phyloP scores from a whole-genome alignment of 2,113 vertebrate species.

The Aptenodytes forsteri region DNA sequence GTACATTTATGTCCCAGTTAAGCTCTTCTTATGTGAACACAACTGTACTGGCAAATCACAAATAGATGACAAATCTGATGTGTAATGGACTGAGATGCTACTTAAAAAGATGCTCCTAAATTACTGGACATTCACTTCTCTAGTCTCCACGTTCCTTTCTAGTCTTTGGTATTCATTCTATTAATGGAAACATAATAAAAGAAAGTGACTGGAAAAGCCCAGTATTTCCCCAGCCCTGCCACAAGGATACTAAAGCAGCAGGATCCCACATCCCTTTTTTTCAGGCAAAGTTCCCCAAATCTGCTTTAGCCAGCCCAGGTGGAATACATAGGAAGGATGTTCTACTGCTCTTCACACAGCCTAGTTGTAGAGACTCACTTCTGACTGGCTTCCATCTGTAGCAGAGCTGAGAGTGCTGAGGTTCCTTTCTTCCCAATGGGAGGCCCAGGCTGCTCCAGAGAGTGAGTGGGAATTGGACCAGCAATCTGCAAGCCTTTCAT shows the following conservation, averaged over 20 bases:
- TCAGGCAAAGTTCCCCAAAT: not conserved
- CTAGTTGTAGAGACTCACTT: conserved; percentile 80
- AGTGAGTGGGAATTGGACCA: conserved; percentile 80
- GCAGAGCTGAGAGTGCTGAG: conserved; percentile 88
- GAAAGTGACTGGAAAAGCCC: not conserved
- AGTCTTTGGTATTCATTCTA: not conserved
- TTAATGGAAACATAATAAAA: not conserved
- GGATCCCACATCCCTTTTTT: not conserved
- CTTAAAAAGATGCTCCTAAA: not conserved
- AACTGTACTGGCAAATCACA: not conserved
- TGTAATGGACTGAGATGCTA: not conserved
- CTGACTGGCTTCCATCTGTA: conserved; percentile 96
- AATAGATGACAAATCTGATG: not conserved
- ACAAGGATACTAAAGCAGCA: not conserved
- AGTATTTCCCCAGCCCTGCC: not conserved
- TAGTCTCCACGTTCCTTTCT: not conserved
- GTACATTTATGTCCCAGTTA: not conserved
- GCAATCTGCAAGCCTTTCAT: conserved; percentile 91
- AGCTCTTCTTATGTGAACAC: not conserved
- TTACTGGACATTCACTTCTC: not conserved
- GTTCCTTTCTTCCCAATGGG: conserved; percentile 93
- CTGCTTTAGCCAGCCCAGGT: not conserved
- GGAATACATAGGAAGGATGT: not conserved
- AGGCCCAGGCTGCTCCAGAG: conserved; percentile 83
- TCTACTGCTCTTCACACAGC: not conserved